These are phyloP conservation scores for Pristionchus exspectatus DNA, from an alignment of 2,888 invertebrate genomes.

Conservation along the genomic window DNA sequence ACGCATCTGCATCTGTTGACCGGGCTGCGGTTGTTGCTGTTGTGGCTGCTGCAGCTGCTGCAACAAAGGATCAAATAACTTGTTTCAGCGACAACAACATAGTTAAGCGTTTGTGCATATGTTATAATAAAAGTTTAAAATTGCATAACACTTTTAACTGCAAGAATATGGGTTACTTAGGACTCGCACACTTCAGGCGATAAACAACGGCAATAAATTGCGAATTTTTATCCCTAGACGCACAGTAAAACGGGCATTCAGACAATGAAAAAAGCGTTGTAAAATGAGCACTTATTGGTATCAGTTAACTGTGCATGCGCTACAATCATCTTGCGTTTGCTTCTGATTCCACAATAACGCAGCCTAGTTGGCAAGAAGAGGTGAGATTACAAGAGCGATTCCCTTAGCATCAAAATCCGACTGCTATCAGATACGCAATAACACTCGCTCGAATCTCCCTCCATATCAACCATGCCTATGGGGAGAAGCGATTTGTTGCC, in stretches of 20 bases:
- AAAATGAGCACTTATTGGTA: too few species aligned
- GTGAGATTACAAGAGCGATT: neutral
- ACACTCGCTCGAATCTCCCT: neutral
- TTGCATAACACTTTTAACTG: neutral
- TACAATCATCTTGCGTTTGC: neutral
- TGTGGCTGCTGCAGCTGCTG: conserved; percentile 30
- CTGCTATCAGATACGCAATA: neutral
- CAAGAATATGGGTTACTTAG: neutral
- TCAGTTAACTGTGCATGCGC: neutral
- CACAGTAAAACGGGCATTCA: neutral
- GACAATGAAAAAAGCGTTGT: neutral
- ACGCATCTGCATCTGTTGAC: conserved; percentile 12
- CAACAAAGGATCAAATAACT: neutral
- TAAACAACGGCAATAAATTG: neutral
- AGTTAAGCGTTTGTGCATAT: neutral
- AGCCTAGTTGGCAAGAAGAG: neutral
- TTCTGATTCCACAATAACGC: neutral
- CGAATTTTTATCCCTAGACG: neutral
- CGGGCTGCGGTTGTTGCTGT: neutral
- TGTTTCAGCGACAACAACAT: neutral
- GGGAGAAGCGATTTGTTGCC: conserved; percentile 4
- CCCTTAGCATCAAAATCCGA: neutral
- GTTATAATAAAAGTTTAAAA: neutral
- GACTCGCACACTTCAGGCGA: neutral
- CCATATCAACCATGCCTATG: neutral